These are phyloP conservation scores for Lordiphosa mommai DNA, from an alignment of 1,140 invertebrate genomes.

Conservation along the genomic window DNA sequence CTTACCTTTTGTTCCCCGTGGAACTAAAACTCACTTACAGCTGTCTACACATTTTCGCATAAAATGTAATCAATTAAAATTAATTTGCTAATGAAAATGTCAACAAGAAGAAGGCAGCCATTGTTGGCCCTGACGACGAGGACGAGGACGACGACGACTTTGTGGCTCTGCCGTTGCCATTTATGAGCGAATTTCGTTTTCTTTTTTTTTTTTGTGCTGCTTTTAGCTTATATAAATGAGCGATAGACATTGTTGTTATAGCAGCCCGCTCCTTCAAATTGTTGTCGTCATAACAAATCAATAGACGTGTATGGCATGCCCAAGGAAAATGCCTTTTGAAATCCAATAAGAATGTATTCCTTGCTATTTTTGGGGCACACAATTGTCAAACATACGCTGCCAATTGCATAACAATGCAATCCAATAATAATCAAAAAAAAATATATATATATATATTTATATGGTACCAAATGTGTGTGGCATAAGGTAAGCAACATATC, in stretches of 20 bases:
- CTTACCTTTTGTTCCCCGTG: too few relatives aligned
- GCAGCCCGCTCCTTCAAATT: constrained; percentile 17
- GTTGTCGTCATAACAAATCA: constrained; percentile 62
- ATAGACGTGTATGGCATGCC: constrained; percentile 49
- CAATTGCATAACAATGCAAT: constrained; percentile 67
- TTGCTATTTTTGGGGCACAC: constrained; percentile 47
- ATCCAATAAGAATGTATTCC: constrained; percentile 51
- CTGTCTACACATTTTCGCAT: constrained; percentile 53
- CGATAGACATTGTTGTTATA: constrained; percentile 65
- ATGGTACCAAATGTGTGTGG: constrained; percentile 6
- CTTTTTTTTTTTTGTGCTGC: constrained; percentile 20
- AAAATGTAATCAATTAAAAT: constrained; percentile 71
- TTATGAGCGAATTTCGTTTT: constrained; percentile 13
- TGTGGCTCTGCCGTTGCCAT: constrained; percentile 28
- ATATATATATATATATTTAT: constrained; percentile 1
- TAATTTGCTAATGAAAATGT: constrained; percentile 70
- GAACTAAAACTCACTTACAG: background rate
- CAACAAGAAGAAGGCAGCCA: constrained; percentile 39
- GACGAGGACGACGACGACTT: constrained; percentile 11
- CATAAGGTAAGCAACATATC: constrained; percentile 52
- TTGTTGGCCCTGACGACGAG: constrained; percentile 6
- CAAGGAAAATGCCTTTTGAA: constrained; percentile 49
- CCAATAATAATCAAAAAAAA: constrained; percentile 36
- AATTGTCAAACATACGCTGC: constrained; percentile 42
- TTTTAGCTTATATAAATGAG: constrained; percentile 48